Percentiles rank a stretch among this genome's conserved stretches.
Evolutionary conservation across 2,797 vertebrate genomes (phyloP).

Genomic region (Phaenicophaeus curvirostris): DNA sequence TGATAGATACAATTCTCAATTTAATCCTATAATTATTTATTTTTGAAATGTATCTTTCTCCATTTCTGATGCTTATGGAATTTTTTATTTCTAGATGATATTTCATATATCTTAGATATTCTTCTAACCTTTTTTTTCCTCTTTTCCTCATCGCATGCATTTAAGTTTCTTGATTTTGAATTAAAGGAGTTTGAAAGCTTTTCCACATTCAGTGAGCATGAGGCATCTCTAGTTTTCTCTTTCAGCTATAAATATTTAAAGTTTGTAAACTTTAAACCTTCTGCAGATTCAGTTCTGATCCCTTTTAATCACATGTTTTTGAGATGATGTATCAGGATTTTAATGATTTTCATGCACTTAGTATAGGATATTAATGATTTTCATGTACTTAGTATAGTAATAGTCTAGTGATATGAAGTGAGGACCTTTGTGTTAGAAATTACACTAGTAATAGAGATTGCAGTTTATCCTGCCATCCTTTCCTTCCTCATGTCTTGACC

Average conservation of each 20-base stretch:
- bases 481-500: fast-evolving
- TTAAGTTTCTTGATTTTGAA: not conserved
- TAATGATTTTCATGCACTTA: not conserved
- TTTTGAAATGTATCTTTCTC: not conserved
- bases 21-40: not conserved
- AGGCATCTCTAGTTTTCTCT: not conserved
- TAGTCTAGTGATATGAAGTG: not conserved
- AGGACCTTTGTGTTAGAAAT: not conserved
- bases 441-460: not conserved
- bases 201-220: not conserved
- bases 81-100: not conserved
- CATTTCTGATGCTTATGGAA: not conserved
- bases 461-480: not conserved
- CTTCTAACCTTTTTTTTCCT: not conserved
- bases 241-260: not conserved
- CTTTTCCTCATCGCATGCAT: not conserved
- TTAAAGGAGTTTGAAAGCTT: not conserved
- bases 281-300: not conserved
- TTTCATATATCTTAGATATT: not conserved
- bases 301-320: not conserved
- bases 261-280: not conserved
- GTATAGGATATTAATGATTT: not conserved
- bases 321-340: not conserved
- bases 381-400: not conserved
- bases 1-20: not conserved